Conservation (phyloP, 2,113 vertebrate genomes). For the Terrapene triunguis region DNA sequence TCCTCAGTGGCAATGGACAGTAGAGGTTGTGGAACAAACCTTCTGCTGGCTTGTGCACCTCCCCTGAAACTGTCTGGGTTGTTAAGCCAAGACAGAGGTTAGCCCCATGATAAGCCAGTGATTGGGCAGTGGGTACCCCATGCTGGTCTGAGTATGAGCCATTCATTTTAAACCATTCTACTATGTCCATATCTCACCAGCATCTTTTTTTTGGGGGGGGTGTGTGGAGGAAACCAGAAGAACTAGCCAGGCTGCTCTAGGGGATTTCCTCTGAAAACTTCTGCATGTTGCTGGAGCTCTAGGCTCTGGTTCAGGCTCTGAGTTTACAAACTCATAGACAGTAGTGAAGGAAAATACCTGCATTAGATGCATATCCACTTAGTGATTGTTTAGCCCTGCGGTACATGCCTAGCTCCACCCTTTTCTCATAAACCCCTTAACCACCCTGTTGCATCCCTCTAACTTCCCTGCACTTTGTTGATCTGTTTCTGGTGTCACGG, state of each 20-base stretch:
- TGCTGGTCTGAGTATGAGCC: background rate
- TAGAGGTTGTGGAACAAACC: background rate
- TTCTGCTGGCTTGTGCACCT: background rate
- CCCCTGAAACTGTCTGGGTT: background rate
- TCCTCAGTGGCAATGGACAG: background rate
- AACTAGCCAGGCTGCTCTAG: background rate
- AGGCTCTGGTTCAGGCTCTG: background rate
- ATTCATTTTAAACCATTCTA: background rate
- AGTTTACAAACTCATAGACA: background rate
- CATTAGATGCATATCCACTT: background rate
- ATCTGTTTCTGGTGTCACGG: background rate
- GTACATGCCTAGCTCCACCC: background rate
- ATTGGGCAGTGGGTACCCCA: background rate
- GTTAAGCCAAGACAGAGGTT: background rate
- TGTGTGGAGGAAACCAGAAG: background rate
- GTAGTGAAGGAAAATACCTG: background rate
- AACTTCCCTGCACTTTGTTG: background rate
- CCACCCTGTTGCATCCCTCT: background rate
- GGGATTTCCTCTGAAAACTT: background rate
- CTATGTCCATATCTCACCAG: background rate
- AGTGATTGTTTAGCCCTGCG: background rate
- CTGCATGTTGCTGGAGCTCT: background rate
- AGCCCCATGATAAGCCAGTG: background rate
- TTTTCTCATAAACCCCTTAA: background rate
- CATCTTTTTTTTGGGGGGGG: background rate